phyloP scores from a whole-genome alignment of 2,888 invertebrate genomes.

The Junonia oenone region DNA sequence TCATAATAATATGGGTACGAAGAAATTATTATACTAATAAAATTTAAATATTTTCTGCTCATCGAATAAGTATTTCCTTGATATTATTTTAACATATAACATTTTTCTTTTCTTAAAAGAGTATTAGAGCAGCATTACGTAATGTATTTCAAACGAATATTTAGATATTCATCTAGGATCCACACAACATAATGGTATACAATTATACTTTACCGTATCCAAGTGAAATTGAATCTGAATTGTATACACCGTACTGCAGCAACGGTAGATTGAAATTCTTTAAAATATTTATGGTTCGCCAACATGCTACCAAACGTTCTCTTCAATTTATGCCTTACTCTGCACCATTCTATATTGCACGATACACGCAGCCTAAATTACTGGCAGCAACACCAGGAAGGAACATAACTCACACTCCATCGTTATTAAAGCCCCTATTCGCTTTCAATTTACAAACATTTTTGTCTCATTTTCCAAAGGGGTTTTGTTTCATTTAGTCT shows the following conservation, averaged over 20 bases:
- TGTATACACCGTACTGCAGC: slow-evolving; percentile 7
- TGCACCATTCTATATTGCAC: slow-evolving; percentile 28
- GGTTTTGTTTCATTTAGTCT: slow-evolving; percentile 68
- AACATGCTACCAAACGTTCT: slow-evolving; percentile 28
- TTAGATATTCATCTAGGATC: neutral
- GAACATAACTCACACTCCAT: slow-evolving; percentile 32
- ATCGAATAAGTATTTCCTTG: too few species aligned
- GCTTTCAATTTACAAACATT: slow-evolving; percentile 53
- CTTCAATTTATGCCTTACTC: slow-evolving; percentile 30
- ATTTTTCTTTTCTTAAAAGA: neutral
- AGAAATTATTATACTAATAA: too few species aligned
- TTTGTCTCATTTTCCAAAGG: slow-evolving; percentile 55
- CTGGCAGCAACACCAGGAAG: slow-evolving; percentile 26
- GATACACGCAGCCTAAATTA: slow-evolving; percentile 30
- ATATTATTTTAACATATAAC: too few species aligned
- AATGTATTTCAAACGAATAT: neutral
- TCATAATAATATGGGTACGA: too few species aligned
- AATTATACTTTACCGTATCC: slow-evolving; percentile 2
- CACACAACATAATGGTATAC: neutral
- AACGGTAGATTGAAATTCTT: slow-evolving; percentile 25
- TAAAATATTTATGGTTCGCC: slow-evolving; percentile 26
- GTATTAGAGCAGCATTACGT: neutral
- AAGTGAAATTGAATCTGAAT: slow-evolving; percentile 16
- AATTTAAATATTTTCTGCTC: too few species aligned
- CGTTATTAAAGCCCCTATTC: slow-evolving; percentile 37